Conservation (phyloP, 2,797 vertebrate species). For the Lerista edwardsae region DNA sequence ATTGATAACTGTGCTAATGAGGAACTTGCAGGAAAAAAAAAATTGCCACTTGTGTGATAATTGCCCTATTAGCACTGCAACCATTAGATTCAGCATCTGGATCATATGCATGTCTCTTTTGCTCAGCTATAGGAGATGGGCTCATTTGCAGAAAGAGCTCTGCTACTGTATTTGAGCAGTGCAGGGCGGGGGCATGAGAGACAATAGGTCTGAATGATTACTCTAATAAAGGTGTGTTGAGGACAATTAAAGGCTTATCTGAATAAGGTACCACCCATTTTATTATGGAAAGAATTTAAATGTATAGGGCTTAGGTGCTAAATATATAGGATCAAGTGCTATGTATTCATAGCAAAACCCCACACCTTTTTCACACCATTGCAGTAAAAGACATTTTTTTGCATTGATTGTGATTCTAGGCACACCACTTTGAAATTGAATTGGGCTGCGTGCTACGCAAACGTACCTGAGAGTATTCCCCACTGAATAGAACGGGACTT, state of each 20-base stretch:
- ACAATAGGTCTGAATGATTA: constrained; percentile 29
- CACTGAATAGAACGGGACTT: no score
- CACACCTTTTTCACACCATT: constrained; percentile 27
- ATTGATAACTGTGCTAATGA: constrained; percentile 64
- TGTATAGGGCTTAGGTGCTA: no score
- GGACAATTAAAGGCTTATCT: constrained; percentile 45
- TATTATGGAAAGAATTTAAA: constrained; percentile 29
- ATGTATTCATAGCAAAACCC: constrained; percentile 27
- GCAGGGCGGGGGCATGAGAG: constrained; percentile 1
- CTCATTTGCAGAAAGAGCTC: constrained; percentile 24
- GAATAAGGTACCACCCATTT: constrained; percentile 36
- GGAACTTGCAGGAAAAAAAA: constrained; percentile 50
- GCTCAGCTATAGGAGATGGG: constrained; percentile 5
- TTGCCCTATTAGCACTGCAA: constrained; percentile 65
- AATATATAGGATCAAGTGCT: constrained; percentile 28
- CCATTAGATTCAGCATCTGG: constrained; percentile 47
- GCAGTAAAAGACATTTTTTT: constrained; percentile 40
- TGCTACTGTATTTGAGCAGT: constrained; percentile 5
- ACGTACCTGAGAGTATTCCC: no score
- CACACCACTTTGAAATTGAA: not conserved
- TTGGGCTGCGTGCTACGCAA: not conserved
- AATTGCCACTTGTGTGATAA: constrained; percentile 47
- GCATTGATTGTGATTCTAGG: not conserved
- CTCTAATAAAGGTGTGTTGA: constrained; percentile 29
- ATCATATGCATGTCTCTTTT: constrained; percentile 44